Evolutionary conservation across 2,888 invertebrate species (phyloP).

Genomic region (Nematopogon swammerdamellus): DNA sequence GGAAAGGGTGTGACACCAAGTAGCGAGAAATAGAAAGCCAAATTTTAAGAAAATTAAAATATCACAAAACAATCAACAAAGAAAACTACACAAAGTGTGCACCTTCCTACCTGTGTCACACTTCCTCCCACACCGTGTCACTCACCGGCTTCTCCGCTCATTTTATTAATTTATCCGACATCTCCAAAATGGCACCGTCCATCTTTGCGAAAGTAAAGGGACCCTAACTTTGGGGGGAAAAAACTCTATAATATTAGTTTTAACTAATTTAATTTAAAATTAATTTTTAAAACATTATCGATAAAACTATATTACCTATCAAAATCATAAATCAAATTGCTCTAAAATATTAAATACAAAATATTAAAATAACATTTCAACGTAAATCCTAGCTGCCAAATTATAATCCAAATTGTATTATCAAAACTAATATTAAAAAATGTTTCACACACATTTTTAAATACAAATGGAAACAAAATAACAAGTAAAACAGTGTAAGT

Average conservation of each 20-base stretch:
- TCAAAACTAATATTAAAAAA: too few relatives aligned
- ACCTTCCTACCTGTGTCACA: constrained; percentile 58
- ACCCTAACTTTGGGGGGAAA: not conserved
- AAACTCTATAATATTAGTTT: not conserved
- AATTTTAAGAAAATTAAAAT: constrained; percentile 13
- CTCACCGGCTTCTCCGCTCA: constrained; percentile 30
- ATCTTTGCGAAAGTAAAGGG: constrained; percentile 3
- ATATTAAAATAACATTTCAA: too few relatives aligned
- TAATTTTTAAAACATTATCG: not conserved
- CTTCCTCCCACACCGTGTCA: constrained; percentile 51
- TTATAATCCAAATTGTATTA: too few relatives aligned
- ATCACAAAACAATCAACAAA: constrained; percentile 9
- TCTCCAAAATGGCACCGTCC: not conserved
- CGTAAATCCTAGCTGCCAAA: too few relatives aligned
- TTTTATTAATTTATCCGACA: not conserved
- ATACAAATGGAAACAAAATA: too few relatives aligned
- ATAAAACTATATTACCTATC: too few relatives aligned
- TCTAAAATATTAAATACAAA: too few relatives aligned
- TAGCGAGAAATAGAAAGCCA: constrained; percentile 13
- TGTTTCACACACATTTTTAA: too few relatives aligned
- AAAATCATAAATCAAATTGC: too few relatives aligned
- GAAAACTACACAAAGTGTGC: constrained; percentile 12
- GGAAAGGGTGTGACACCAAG: constrained; percentile 52
- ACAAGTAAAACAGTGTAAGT: too few relatives aligned
- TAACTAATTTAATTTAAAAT: too few relatives aligned